Evolutionary conservation across 92 coral and sea anemone species (phyloP).

Genomic region (Phenganax stokvisi): DNA sequence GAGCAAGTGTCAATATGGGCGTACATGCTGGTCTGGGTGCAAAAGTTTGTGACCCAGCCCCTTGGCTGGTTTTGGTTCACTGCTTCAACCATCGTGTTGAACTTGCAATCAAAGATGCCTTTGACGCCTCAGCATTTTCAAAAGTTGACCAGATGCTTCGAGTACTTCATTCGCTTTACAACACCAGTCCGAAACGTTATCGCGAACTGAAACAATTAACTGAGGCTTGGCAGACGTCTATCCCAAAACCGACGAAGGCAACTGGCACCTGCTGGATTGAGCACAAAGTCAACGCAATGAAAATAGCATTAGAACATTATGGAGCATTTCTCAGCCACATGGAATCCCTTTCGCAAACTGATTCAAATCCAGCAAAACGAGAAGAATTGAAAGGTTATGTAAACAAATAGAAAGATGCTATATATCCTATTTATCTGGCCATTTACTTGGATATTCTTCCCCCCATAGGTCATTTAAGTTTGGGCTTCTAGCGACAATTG

Average conservation of each 20-base stretch:
- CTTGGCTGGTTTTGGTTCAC: not conserved
- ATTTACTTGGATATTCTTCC: slow-evolving; percentile 1
- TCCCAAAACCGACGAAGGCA: slow-evolving; percentile 4
- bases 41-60: not conserved
- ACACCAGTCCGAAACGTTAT: slow-evolving; percentile 2
- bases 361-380: slow-evolving; percentile 9
- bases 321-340: slow-evolving; percentile 19
- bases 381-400: slow-evolving; percentile 3
- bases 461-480: slow-evolving; percentile 1
- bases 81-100: slow-evolving; percentile 20
- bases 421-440: slow-evolving; percentile 14
- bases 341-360: slow-evolving; percentile 4
- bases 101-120: slow-evolving; percentile 8
- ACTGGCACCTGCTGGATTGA: slow-evolving; percentile 5
- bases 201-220: not conserved
- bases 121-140: slow-evolving; percentile 3
- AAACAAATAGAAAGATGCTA: slow-evolving; percentile 1
- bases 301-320: slow-evolving; percentile 8
- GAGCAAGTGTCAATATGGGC: not conserved
- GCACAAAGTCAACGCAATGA: slow-evolving; percentile 11
- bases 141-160: slow-evolving; percentile 11
- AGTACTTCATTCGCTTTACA: slow-evolving; percentile 5
- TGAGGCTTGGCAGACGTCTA: not conserved
- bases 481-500: slow-evolving; percentile 6
- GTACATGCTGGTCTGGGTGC: slow-evolving; percentile 11